Percentiles rank a stretch among this genome's conserved stretches.
Conservation (phyloP, 2,888 invertebrate species). For the Dynastes maya region DNA sequence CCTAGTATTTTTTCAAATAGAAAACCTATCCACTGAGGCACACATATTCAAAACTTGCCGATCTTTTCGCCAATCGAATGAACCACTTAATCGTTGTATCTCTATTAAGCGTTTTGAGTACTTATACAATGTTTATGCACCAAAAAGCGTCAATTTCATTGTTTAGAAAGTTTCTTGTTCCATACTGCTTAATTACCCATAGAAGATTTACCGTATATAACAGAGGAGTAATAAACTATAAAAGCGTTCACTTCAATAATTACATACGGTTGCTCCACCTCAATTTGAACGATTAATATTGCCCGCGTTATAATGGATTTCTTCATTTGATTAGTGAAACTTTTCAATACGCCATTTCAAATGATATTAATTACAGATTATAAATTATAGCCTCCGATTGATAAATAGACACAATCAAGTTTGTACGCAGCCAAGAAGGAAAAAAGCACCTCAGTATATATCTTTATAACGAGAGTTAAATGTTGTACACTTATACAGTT, state of each 20-base stretch:
- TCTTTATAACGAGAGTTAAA: neutral
- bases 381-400: neutral
- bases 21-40: too few species aligned
- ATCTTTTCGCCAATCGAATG: too few species aligned
- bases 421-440: neutral
- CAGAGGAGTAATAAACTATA: conserved; percentile 6
- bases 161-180: conserved; percentile 17
- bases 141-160: conserved; percentile 13
- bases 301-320: conserved; percentile 5
- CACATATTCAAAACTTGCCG: too few species aligned
- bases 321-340: conserved; percentile 18
- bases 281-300: conserved; percentile 7
- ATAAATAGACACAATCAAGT: conserved; percentile 6
- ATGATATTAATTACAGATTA: conserved; percentile 13
- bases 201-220: conserved; percentile 8
- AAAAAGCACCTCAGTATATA: neutral
- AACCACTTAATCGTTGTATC: too few species aligned
- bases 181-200: conserved; percentile 8
- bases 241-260: conserved; percentile 14
- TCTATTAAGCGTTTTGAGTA: neutral
- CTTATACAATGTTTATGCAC: neutral
- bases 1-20: too few species aligned
- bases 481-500: neutral
- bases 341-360: neutral
- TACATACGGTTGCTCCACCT: conserved; percentile 3